Percentiles rank a stretch among this genome's conserved stretches.
These are phyloP conservation scores for Nothoprocta pentlandii DNA, from an alignment of 2,113 vertebrate species.

Conservation along the genomic window DNA sequence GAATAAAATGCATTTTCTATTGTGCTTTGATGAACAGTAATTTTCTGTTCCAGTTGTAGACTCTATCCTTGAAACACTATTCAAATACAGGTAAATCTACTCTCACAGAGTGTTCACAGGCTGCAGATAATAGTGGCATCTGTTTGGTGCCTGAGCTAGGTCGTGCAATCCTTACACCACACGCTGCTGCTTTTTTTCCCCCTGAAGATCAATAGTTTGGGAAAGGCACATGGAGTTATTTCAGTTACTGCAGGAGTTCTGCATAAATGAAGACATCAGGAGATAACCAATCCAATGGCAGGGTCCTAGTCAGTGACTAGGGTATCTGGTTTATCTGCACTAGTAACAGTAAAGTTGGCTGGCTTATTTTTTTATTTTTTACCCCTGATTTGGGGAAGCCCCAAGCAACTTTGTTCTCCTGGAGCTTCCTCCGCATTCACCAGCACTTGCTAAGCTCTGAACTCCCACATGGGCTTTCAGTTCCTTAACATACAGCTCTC, in stretches of 20 bases:
- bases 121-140: neutral
- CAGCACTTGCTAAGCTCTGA: too few relatives aligned
- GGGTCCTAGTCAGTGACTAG: too few relatives aligned
- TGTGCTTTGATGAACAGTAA: neutral
- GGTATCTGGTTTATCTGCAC: too few relatives aligned
- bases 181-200: neutral
- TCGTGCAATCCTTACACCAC: neutral
- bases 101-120: neutral
- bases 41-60: neutral
- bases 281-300: neutral
- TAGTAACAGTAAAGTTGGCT: too few relatives aligned
- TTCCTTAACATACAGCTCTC: too few relatives aligned
- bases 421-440: too few relatives aligned
- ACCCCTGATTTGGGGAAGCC: too few relatives aligned
- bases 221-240: fast-evolving
- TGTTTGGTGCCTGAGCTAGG: neutral
- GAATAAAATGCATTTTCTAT: neutral
- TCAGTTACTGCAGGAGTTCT: neutral
- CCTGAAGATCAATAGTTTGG: neutral
- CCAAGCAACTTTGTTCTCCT: too few relatives aligned
- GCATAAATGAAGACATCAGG: neutral
- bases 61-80: neutral
- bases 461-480: too few relatives aligned
- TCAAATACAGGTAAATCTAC: neutral
- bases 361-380: too few relatives aligned